Base-by-base conservation (phyloP, 2,888 invertebrate genomes). In the Antheraea assamensis region DNA sequence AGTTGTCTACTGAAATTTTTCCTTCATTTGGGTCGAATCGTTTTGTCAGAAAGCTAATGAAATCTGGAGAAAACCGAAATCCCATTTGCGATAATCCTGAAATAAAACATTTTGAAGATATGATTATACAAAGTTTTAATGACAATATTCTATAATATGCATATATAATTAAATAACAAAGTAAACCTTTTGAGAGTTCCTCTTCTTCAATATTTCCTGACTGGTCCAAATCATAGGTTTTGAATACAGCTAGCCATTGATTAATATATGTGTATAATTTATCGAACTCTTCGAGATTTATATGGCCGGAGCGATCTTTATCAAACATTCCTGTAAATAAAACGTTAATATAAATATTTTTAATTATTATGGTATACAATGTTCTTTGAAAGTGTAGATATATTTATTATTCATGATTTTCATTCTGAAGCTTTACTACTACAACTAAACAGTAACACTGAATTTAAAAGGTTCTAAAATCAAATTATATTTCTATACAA, bases 21-120 rank as follows among this genome's bases (percentile, higher is more conserved):
- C 95, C 95, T 76, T 94, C 94, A 75, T 93, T 93, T 0, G 96
- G 90, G 88, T 98, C 97, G 84, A 96, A 96, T 88, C 97, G 96
- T 78, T 96, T 95, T 15, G 97, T 95, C 75, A 98, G 90, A 83
- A 97, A 96, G 75, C 95, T 95, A 19, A 97, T 95, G 85, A 98
- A 98, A 49, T 97, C 96, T 0, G 96, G 97, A 19, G 97, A 95
- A 82, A 98, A 97, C 71, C 97, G 95, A 85, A 98, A 98, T 55
- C 98, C 98, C 98, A 98, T 98, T 92, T 98, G 97, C 52, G 95
- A 94, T 72, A 98, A 95, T 7, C 98, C 98, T 97, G 94, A 75
- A 93, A 89, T 78, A 90, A 30, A 30, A 30, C 17, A 30, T 13
- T 64, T 42, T 81, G 73, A 76, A 24, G 73, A 76, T 72, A 31